Percentiles rank a stretch among this genome's conserved stretches.
Conservation (phyloP, 2,888 invertebrate genomes). For the Torymus aiolomorphi region DNA sequence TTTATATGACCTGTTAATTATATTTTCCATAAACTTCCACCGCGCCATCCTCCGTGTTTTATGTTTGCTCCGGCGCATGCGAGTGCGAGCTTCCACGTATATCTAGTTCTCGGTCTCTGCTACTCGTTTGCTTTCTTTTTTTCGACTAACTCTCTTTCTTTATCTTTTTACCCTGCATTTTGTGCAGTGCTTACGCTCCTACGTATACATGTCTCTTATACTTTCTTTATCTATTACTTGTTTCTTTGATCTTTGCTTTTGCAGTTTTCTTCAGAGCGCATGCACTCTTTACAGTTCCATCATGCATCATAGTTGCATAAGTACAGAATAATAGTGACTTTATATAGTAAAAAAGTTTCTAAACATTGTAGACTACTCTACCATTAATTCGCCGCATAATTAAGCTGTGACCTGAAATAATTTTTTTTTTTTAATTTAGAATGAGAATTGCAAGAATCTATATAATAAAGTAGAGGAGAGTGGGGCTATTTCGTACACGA, state of each 20-base stretch:
- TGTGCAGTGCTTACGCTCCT: not conserved
- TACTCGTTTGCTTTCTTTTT: conserved; percentile 5
- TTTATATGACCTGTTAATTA: conserved; percentile 68
- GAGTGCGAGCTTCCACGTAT: conserved; percentile 21
- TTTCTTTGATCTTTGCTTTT: not conserved
- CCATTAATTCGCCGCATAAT: too few species aligned
- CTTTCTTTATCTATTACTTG: not conserved
- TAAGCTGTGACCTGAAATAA: too few species aligned
- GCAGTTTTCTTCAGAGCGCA: not conserved
- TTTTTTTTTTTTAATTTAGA: too few species aligned
- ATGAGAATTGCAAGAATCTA: too few species aligned
- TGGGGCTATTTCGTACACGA: too few species aligned
- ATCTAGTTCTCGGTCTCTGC: not conserved
- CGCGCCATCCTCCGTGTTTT: conserved; percentile 64
- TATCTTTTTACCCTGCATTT: conserved; percentile 5
- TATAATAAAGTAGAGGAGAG: too few species aligned
- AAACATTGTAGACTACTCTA: too few species aligned
- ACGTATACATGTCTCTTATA: not conserved
- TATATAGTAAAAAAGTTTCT: too few species aligned
- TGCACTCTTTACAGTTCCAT: too few species aligned
- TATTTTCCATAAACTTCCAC: conserved; percentile 68
- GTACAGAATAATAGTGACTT: too few species aligned
- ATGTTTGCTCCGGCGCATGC: conserved; percentile 60
- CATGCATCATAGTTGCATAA: too few species aligned
- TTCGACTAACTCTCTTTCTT: conserved; percentile 2